Evolutionary conservation across 30 jellyfish, hydroid and myxozoan genomes (phyloP), one percentile per base, ranked within the genome.

Genomic region (Pseudorhiza aurosa): DNA sequence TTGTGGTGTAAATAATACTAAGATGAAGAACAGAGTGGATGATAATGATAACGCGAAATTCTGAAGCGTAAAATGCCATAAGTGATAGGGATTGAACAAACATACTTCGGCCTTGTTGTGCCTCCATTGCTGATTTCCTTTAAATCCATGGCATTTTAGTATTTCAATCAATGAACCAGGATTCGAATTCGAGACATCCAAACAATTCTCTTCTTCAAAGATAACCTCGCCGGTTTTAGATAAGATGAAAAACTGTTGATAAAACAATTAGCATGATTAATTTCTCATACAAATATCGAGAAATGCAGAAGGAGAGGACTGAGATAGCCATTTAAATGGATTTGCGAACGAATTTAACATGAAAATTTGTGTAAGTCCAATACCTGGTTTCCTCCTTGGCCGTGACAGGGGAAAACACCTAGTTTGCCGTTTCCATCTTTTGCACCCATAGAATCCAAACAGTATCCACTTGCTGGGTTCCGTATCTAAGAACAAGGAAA

Each of bases 371-470:
- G 24, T 8, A 11, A 25, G 10, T 3, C 18, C 53, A 19, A 19
- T 83, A 91, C 98, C 96, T 91, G 98, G 40, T 91, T 91, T 17
- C 98, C 98, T 18, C 98, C 98, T 46, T 88, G 98, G 12, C 96
- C 95, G 56, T 91, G 98, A 45, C 98, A 91, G 0, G 98, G 96
- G 40, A 83, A 91, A 22, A 84, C 31, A 4, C 98, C 98, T 32
- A 91, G 84, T 36, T 84, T 91, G 8, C 88, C 85, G 62, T 83
- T 78, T 0, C 98, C 96, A 72, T 91, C 91, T 57, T 71, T 71
- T 8, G 47, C 87, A 19, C 98, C 98, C 98, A 91, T 91, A 6
- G 98, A 83, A 68, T 91, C 98, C 86, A 91, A 84, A 40, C 98
- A 91, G n/a, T 65, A 62, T 4, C 87, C 89, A 42, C 96, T 83